Conservation (phyloP, 2,113 vertebrate genomes). For the Dipodomys merriami region DNA sequence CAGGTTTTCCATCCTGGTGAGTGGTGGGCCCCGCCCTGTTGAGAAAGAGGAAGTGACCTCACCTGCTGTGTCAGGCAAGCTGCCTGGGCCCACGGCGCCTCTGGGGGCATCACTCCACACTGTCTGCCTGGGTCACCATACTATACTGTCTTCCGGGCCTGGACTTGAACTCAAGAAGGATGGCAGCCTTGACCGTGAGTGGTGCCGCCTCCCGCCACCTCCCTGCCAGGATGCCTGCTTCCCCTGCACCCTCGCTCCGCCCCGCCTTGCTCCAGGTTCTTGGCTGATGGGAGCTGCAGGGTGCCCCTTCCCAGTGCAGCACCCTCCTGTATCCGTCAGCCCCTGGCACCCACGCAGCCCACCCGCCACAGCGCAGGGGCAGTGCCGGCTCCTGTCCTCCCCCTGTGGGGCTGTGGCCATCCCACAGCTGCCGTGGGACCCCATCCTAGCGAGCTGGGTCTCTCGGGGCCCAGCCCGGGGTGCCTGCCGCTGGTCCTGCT, state of each 20-base stretch:
- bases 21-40: background rate
- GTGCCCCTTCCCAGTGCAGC: background rate
- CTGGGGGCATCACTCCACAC: background rate
- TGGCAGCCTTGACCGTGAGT: background rate
- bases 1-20: background rate
- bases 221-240: background rate
- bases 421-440: background rate
- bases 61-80: background rate
- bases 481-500: background rate
- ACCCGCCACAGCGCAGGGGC: background rate
- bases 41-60: conserved; percentile 12
- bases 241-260: background rate
- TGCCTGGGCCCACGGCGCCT: background rate
- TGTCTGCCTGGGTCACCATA: background rate
- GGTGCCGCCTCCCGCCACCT: no score
- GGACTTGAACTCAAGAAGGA: background rate
- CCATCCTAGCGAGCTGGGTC: background rate
- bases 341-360: background rate
- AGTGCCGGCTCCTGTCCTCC: background rate
- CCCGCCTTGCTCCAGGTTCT: background rate
- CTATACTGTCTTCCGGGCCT: background rate
- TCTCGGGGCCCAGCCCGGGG: background rate
- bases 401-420: background rate
- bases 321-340: background rate
- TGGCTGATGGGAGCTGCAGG: background rate